Evolutionary conservation across 2,113 vertebrate species (phyloP), one percentile per base, ranked within the genome.

Genomic region (Poecilia latipinna): DNA sequence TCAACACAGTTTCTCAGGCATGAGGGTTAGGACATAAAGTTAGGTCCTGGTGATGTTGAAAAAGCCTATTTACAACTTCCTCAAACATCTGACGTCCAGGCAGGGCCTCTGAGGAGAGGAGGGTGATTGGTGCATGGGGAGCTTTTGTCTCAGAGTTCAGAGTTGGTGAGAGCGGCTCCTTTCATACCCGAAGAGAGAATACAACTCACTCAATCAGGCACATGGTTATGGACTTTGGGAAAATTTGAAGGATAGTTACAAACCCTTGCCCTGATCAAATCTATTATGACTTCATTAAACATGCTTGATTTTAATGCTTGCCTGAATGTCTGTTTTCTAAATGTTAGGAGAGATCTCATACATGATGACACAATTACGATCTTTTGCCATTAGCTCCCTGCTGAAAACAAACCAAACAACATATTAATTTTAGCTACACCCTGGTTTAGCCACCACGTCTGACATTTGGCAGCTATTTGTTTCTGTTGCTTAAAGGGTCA

Each of bases 401-500:
- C 48, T 54, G 48, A 8, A 39, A 37, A 35, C 12, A 35, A 24
- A 54, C 11, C 15, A 32, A 48, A 17, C 4, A 69, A 32, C 4
- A 51, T 10, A 22, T 17, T 67, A 35, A 26, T 75, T 70, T 42
- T 28, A 29, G 44, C 26, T 33, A 29, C 70, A 70, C 69, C 75
- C 61, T 74, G 57, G 65, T 67, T 10, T 67, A 28, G 82, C 72
- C 32, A 83, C 57, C 44, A 69, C 32, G 62, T 74, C 72, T 68
- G 82, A 82, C 84, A 79, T 78, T 88, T 77, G 68, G 67, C 51
- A 62, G 74, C 66, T 62, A 32, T 60, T 37, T 79, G 74, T 88
- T 90, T 86, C 80, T 70, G 62, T 89, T 60, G 71, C 32, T 64
- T 83, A 81, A 88, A 82, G 88, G 80, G 70, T 85, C 75, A 88